Conservation (phyloP, 2,888 invertebrate genomes). For the Agonopterix alstromeriana region DNA sequence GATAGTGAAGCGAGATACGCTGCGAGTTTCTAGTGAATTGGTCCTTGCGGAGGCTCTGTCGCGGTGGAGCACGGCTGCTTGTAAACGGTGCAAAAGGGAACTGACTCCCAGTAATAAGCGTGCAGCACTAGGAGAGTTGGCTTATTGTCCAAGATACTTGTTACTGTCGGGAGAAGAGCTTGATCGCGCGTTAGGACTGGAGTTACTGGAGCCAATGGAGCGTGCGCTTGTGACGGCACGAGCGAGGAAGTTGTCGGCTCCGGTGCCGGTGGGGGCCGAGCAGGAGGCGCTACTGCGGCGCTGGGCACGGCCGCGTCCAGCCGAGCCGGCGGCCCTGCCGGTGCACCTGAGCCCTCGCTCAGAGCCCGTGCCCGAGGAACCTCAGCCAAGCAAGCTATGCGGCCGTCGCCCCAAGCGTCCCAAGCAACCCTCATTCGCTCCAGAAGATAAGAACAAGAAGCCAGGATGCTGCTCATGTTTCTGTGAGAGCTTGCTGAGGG, state of each 20-base stretch:
- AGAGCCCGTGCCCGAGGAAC: conserved; percentile 43
- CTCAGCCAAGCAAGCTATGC: conserved; percentile 50
- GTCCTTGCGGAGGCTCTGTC: conserved; percentile 79
- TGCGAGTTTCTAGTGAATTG: conserved; percentile 80
- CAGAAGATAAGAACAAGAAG: conserved; percentile 50
- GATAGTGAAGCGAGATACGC: conserved; percentile 81
- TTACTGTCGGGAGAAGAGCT: conserved; percentile 81
- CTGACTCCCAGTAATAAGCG: conserved; percentile 61
- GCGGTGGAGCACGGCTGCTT: conserved; percentile 65
- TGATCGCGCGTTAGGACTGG: conserved; percentile 67
- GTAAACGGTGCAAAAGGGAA: conserved; percentile 61
- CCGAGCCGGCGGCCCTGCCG: conserved; percentile 57
- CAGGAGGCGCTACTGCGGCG: conserved; percentile 60
- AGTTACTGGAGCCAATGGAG: conserved; percentile 65
- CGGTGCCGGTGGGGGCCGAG: conserved; percentile 62
- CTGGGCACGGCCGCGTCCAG: conserved; percentile 60
- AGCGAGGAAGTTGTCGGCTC: conserved; percentile 56
- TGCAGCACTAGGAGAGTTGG: conserved; percentile 64
- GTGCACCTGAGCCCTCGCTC: conserved; percentile 64
- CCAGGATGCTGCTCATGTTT: conserved; percentile 69
- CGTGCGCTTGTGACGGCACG: conserved; percentile 59
- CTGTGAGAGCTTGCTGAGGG: conserved; percentile 66
- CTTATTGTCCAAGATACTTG: conserved; percentile 81
- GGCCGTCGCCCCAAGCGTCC: conserved; percentile 51
- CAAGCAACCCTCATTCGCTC: conserved; percentile 58